A percentile compares a stretch with the other conserved stretches of the same genome.
phyloP scores from a whole-genome alignment of 2,797 vertebrate species.

The Argentina silus region DNA sequence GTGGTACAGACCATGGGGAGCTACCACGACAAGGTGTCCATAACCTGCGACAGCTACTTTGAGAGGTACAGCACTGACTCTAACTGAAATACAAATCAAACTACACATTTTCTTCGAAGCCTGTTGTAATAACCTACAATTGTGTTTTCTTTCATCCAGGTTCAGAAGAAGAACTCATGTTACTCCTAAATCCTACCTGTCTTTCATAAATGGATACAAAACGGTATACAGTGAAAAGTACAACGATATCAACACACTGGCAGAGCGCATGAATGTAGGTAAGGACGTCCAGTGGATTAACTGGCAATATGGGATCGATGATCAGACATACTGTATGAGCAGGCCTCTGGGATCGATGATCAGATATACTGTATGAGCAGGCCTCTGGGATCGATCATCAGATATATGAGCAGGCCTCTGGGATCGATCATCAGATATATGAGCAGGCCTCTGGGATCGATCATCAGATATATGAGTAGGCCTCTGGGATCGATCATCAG shows the following conservation, averaged over 20 bases:
- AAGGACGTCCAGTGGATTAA: conserved; percentile 52
- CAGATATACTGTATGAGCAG: no score
- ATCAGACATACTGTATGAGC: no score
- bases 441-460: no score
- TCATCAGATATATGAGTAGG: no score
- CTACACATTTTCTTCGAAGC: no score
- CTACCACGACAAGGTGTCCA: conserved; percentile 87
- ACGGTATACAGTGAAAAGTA: conserved; percentile 81
- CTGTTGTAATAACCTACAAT: conserved; percentile 56
- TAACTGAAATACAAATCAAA: background rate
- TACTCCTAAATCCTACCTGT: conserved; percentile 90
- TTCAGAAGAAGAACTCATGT: conserved; percentile 86
- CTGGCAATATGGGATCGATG: background rate
- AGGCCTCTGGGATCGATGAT: no score
- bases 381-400: no score
- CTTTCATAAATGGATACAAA: conserved; percentile 89
- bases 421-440: no score
- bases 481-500: no score
- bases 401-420: no score
- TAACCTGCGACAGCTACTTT: conserved; percentile 86
- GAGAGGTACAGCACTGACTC: conserved; percentile 73
- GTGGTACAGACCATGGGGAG: conserved; percentile 87
- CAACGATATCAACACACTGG: conserved; percentile 78
- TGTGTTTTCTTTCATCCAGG: conserved; percentile 75
- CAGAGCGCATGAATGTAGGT: conserved; percentile 86